phyloP scores from a whole-genome alignment of 2,113 vertebrate species.

The Ramphastos sulfuratus region DNA sequence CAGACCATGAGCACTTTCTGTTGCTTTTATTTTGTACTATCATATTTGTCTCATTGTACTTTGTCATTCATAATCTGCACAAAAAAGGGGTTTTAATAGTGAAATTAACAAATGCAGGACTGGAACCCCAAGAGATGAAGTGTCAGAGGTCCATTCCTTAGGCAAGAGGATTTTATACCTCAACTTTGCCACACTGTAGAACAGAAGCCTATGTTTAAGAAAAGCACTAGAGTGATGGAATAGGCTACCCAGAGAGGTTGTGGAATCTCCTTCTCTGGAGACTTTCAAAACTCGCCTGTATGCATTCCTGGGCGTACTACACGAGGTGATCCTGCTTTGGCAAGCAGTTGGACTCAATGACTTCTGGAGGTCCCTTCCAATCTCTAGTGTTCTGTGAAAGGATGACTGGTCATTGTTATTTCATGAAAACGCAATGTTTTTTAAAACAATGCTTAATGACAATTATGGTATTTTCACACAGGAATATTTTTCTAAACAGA shows the following conservation, averaged over 20 bases:
- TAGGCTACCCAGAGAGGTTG: no score
- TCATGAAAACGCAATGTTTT: not conserved
- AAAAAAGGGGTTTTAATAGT: not conserved
- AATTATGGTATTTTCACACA: not conserved
- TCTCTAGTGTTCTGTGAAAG: no score
- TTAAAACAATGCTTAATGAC: not conserved
- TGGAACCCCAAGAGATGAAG: not conserved
- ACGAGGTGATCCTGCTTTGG: no score
- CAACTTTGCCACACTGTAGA: not conserved
- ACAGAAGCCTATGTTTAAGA: not conserved
- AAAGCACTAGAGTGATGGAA: not conserved
- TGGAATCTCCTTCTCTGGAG: no score
- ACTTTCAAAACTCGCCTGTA: no score
- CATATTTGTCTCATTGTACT: not conserved
- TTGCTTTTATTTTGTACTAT: not conserved
- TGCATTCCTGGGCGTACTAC: no score
- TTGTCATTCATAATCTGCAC: not conserved
- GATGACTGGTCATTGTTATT: not conserved
- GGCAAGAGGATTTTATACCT: not conserved
- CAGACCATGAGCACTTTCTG: not conserved
- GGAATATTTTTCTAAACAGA: not conserved
- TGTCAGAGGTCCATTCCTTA: not conserved
- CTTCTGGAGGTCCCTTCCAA: no score
- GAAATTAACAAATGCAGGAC: not conserved
- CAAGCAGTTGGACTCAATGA: no score